These are phyloP conservation scores for Enteromius viviparus DNA, from an alignment of 2,797 vertebrate species.

Conservation along the genomic window DNA sequence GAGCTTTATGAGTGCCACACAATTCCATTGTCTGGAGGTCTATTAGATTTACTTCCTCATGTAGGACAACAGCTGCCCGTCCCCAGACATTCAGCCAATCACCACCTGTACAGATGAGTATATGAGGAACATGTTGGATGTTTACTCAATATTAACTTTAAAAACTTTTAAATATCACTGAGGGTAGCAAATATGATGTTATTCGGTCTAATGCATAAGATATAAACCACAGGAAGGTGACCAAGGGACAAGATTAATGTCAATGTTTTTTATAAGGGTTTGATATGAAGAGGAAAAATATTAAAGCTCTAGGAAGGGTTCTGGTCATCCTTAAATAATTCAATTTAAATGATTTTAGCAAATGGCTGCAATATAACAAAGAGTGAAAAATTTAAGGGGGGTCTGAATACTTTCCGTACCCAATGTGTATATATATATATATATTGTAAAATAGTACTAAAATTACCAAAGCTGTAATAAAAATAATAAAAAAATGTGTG, in stretches of 20 bases:
- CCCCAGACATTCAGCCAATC: conserved; percentile 40
- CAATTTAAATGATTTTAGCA: no score
- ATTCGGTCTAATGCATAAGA: background rate
- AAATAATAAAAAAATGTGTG: background rate
- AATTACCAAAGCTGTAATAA: no score
- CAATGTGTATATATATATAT: no score
- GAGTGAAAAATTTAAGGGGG: no score
- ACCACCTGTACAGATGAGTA: conserved; percentile 32
- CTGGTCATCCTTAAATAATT: no score
- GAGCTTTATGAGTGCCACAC: conserved; percentile 54
- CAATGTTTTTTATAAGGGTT: background rate
- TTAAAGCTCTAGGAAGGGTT: background rate
- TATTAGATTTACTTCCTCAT: conserved; percentile 29
- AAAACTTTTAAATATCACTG: conserved; percentile 8
- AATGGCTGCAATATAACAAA: no score
- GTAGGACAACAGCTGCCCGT: conserved; percentile 51
- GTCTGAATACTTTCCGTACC: no score
- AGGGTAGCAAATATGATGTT: conserved; percentile 1
- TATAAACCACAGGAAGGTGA: background rate
- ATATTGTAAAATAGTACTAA: background rate
- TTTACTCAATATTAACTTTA: conserved; percentile 21
- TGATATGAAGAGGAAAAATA: background rate
- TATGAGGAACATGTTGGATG: conserved; percentile 36
- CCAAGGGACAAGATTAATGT: background rate
- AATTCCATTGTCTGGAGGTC: conserved; percentile 62